Percentiles rank a stretch among this genome's conserved stretches.
phyloP scores from a whole-genome alignment of 1,140 invertebrate species.

The Drosophila insularis region DNA sequence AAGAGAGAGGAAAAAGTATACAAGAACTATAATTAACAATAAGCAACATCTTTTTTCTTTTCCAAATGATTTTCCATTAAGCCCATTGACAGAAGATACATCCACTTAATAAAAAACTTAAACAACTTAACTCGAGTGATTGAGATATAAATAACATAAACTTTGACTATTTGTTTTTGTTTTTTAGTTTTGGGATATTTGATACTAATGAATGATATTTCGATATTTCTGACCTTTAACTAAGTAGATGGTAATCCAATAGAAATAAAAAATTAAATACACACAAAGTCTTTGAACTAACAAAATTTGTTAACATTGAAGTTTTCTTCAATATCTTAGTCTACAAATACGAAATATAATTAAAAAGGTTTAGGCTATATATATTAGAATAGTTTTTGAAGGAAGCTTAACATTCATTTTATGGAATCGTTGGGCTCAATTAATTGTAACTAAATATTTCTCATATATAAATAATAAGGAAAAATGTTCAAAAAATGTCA shows the following conservation, averaged over 20 bases:
- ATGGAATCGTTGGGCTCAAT: slow-evolving; percentile 2
- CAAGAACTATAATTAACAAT: neutral
- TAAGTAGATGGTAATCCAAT: neutral
- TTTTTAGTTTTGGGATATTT: neutral
- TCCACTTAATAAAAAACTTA: neutral
- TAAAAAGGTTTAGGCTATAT: too few relatives aligned
- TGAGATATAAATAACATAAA: too few relatives aligned
- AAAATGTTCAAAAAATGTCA: neutral
- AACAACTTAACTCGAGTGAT: neutral
- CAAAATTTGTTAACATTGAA: neutral
- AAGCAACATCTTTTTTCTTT: slow-evolving; percentile 6
- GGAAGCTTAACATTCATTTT: neutral
- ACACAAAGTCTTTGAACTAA: neutral
- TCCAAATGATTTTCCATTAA: neutral
- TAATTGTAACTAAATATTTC: neutral
- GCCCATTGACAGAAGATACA: slow-evolving; percentile 1
- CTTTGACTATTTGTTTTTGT: too few relatives aligned
- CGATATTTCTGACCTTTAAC: neutral
- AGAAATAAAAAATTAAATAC: neutral
- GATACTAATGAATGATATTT: neutral
- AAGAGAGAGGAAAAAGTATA: neutral
- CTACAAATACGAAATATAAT: too few relatives aligned
- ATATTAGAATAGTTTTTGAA: neutral
- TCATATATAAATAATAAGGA: neutral
- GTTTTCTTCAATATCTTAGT: too few relatives aligned